Base-by-base conservation (phyloP, 92 coral and sea anemone species). In the Siderastrea radians region DNA sequence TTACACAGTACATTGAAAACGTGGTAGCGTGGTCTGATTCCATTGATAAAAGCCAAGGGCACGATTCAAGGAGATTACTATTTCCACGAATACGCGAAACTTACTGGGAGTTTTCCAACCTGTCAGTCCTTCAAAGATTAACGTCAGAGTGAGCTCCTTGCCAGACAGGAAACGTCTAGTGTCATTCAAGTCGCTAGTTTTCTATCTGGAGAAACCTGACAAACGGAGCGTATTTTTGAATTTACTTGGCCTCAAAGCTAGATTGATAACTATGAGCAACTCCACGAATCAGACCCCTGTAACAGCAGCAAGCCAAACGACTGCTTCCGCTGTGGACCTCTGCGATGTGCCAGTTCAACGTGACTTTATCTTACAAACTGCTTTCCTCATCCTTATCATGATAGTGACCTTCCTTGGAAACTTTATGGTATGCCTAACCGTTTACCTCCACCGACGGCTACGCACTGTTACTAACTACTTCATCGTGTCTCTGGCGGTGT, bases 391-490 rank as follows among this genome's bases (percentile, higher is more conserved):
- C 46, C 72, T 93, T 13, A 91, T 96, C 43, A 89, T 96, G 74
- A 59, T 94, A 26, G 69, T 95, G 8, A 95, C 99, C 26, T 90
- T 96, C 72, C 64, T 93, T 59, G 99, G 99, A 11, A 96, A 96
- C 72, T 58, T 89, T 66, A 46, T 96, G 71, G 99, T 96, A 1
- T 80, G 95, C 19, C 82, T 95, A 3, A 93, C 93, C 14, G 98
- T 96, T 15, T 58, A 92, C n/a, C 82, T 94, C 16, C 86, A 89
- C 78, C 96, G 87, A 13, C 91, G 98, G 16, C 96, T 96, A 49
- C 96, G 99, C 15, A 89, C 97, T 0, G 91, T 95, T 80, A 95
- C 99, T 57, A 96, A 96, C 80, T 96, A 93, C 68, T 96, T 95
- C 84, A 91, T 96, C 63, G 93, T 93, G 51, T 96, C 99, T 9